These are phyloP conservation scores for Lapara coniferarum DNA, from an alignment of 2,888 invertebrate species.

Conservation along the genomic window DNA sequence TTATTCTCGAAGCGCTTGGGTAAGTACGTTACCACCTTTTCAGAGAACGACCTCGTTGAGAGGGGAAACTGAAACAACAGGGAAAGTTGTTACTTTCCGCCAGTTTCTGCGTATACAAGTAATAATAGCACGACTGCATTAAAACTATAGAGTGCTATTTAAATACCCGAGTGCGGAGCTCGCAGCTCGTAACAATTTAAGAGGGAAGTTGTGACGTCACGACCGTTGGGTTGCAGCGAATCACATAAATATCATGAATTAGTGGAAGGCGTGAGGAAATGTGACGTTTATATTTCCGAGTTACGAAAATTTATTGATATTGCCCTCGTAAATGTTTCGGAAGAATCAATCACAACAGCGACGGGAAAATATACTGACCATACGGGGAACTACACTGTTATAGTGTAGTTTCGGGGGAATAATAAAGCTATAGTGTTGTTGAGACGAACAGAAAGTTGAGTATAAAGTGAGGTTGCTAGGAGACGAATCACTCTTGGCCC, in stretches of 20 bases:
- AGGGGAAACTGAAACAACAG: too few species aligned
- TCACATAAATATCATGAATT: constrained; percentile 1
- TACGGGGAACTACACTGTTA: too few species aligned
- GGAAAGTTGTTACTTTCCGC: too few species aligned
- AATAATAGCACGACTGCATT: not conserved
- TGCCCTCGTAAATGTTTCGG: not conserved
- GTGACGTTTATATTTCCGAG: constrained; percentile 18
- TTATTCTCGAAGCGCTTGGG: not conserved
- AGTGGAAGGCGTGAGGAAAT: not conserved
- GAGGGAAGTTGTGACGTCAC: not conserved
- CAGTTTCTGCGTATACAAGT: not conserved
- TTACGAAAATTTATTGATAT: constrained; percentile 4
- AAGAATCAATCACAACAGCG: not conserved
- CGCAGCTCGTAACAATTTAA: not conserved
- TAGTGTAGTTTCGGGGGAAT: too few species aligned
- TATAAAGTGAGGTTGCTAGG: too few species aligned
- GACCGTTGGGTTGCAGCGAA: not conserved
- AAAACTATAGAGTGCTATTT: not conserved
- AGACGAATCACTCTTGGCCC: too few species aligned
- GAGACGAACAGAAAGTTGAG: too few species aligned
- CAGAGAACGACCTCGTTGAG: too few species aligned
- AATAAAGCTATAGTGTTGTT: too few species aligned
- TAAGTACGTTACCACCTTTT: too few species aligned
- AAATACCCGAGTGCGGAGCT: not conserved
- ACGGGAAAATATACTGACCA: not conserved